These are phyloP conservation scores for Baccha elongata DNA, from an alignment of 2,888 invertebrate species.

Conservation along the genomic window DNA sequence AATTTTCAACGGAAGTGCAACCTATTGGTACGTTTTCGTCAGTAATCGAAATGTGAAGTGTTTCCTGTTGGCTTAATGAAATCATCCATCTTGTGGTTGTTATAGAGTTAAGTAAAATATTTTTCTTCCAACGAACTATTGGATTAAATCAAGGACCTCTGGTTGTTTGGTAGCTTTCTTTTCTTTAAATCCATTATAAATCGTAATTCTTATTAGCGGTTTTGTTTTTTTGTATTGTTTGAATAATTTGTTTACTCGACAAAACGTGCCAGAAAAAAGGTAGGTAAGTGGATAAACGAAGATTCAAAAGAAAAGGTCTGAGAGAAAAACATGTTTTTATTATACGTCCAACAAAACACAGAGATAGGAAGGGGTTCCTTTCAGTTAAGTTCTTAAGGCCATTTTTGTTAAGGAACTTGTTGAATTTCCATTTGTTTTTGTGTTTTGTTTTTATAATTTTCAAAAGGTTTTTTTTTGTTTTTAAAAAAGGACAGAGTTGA, in stretches of 20 bases:
- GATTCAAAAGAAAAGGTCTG: not conserved
- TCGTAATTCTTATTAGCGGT: not conserved
- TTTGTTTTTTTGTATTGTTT: not conserved
- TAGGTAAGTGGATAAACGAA: not conserved
- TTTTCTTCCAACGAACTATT: not conserved
- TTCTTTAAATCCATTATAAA: not conserved
- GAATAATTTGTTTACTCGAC: not conserved
- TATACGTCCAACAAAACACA: not conserved
- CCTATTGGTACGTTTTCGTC: conserved; percentile 54
- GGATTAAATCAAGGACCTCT: conserved; percentile 10
- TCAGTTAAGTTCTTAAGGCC: not conserved
- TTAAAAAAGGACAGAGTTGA: not conserved
- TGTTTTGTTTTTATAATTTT: not conserved
- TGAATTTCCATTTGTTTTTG: conserved; percentile 2
- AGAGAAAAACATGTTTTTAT: not conserved
- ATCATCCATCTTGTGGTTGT: conserved; percentile 60
- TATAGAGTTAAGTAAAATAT: not conserved
- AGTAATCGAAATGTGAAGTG: conserved; percentile 71
- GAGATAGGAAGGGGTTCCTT: not conserved
- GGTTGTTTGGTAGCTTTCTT: not conserved
- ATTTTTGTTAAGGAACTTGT: conserved; percentile 7
- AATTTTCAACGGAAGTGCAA: conserved; percentile 63
- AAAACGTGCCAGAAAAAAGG: not conserved
- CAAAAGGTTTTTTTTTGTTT: not conserved
- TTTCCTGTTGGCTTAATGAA: conserved; percentile 58